Evolutionary conservation across 2,888 invertebrate genomes (phyloP), one percentile per base, ranked within the genome.

Genomic region (Athetis lepigone): DNA sequence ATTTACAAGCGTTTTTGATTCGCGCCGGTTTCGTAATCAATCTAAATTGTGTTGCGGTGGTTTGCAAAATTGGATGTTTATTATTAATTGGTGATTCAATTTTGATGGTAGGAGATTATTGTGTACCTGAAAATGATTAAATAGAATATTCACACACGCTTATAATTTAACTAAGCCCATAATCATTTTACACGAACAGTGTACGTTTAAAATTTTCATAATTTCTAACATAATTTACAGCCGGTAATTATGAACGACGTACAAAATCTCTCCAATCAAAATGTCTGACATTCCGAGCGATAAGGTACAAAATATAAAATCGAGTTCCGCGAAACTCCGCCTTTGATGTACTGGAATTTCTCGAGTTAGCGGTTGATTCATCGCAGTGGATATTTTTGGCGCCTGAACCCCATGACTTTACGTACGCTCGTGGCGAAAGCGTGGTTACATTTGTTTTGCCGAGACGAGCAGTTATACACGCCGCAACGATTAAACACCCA

Each of bases 291-390:
- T 75, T 67, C 67, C 64, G 21, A 54, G 46, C 69, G 68, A 70
- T 76, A 80, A 81, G 70, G 59, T 71, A 80, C 60, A 68, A 82
- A 83, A 82, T 83, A 83, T 77, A 80, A 83, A 86, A 81, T 77
- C 62, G 50, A 86, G 69, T 92, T 92, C 90, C 84, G 88, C 87
- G 89, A 91, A 92, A 85, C 75, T 57, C 71, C 79, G 83, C 85
- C 93, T 93, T 94, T 94, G 93, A 94, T 89, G 90, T 92, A 65
- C 70, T 76, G 85, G 89, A 89, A 91, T 92, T 90, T 90, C 90
- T 91, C 89, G 86, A 84, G 86, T 88, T 91, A 88, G 87, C 89
- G 86, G 88, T 86, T 92, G 92, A 92, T 92, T 92, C 92, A 92
- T 88, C 82, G 82, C 82, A 79, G 83, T 76, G 85, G 85, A 86